phyloP scores from a whole-genome alignment of 2,888 invertebrate genomes.

The Anoncus sp. region DNA sequence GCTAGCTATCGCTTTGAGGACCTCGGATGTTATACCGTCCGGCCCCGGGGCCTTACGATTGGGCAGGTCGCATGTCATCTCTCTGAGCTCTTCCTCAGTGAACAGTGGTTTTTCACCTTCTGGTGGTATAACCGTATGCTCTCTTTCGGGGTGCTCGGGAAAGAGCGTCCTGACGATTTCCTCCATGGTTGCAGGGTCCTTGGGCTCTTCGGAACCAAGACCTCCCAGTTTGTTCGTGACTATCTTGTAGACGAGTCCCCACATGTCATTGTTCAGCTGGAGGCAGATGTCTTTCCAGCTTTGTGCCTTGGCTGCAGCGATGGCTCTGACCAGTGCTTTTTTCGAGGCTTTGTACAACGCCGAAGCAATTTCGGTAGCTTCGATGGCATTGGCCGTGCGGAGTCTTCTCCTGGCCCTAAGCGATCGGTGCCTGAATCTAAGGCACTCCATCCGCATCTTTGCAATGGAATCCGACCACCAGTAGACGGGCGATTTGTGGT shows the following conservation, averaged over 20 bases:
- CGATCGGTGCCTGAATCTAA: slow-evolving; percentile 18
- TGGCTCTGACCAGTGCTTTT: background rate
- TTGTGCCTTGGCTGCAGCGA: background rate
- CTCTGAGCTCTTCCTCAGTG: slow-evolving; percentile 52
- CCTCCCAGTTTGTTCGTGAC: background rate
- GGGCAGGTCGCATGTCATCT: background rate
- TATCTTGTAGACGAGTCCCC: background rate
- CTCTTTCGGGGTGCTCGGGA: background rate
- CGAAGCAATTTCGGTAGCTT: background rate
- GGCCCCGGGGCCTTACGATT: slow-evolving; percentile 62
- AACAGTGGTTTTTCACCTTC: slow-evolving; percentile 37
- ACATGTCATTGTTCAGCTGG: background rate
- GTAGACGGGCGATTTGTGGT: background rate
- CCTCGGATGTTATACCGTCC: slow-evolving; percentile 67
- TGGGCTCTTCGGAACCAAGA: background rate
- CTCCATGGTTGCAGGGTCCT: background rate
- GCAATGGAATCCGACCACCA: background rate
- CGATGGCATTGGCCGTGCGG: background rate
- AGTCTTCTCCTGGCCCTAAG: slow-evolving; percentile 12
- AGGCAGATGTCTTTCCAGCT: background rate
- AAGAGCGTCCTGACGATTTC: background rate
- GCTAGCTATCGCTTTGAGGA: slow-evolving; percentile 53
- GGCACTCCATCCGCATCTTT: background rate
- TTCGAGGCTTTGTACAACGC: background rate
- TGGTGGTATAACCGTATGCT: background rate